Percentiles rank a stretch among this genome's conserved stretches.
Conservation (phyloP, 1,140 invertebrate species). For the Chironomus striatipennis region DNA sequence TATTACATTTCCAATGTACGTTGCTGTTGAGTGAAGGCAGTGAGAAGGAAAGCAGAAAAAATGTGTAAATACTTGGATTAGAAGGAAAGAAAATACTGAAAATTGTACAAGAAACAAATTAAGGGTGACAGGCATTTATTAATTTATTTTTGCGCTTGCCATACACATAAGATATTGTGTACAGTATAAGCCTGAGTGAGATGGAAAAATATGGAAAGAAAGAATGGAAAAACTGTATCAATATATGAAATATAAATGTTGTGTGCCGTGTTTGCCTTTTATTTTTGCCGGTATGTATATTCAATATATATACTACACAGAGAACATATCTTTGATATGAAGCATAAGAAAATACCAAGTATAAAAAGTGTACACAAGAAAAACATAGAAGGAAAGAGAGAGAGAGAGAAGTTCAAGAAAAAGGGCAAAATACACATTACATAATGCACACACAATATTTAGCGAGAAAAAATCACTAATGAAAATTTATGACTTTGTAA, state of each 20-base stretch:
- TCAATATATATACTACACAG: not conserved
- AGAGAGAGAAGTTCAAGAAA: slow-evolving; percentile 4
- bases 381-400: not conserved
- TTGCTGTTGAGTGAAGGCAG: not conserved
- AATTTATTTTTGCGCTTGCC: slow-evolving; percentile 25
- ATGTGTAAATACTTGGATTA: not conserved
- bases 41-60: not conserved
- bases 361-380: not conserved
- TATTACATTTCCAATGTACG: not conserved
- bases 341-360: not conserved
- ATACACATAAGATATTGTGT: not conserved
- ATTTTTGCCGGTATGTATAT: not conserved
- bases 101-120: slow-evolving; percentile 25
- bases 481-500: slow-evolving; percentile 23
- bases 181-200: not conserved
- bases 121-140: slow-evolving; percentile 26
- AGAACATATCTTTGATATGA: slow-evolving; percentile 13
- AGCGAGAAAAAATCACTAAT: slow-evolving; percentile 23
- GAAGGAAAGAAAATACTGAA: not conserved
- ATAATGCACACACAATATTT: slow-evolving; percentile 23
- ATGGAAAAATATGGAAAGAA: not conserved
- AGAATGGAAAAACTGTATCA: slow-evolving; percentile 14
- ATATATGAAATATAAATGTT: slow-evolving; percentile 23
- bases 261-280: slow-evolving; percentile 15
- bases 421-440: slow-evolving; percentile 23